Conservation (phyloP, 2,888 invertebrate species). For the Psylliodes chrysocephalus region DNA sequence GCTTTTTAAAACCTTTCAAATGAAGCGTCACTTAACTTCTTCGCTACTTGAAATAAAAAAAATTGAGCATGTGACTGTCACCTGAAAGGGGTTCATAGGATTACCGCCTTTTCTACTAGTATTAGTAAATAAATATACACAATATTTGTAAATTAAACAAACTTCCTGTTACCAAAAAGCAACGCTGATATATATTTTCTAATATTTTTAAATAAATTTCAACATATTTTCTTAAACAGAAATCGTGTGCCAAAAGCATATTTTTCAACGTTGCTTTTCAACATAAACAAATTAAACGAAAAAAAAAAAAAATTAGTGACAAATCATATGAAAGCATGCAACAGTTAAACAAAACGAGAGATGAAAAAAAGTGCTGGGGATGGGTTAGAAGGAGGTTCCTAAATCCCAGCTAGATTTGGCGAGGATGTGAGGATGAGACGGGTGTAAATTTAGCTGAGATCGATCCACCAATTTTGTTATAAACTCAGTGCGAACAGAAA, state of each 20-base stretch:
- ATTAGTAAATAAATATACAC: too few relatives aligned
- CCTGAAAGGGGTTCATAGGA: too few relatives aligned
- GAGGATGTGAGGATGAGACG: conserved; percentile 40
- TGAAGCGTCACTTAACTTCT: too few relatives aligned
- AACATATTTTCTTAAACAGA: too few relatives aligned
- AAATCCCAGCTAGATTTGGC: conserved; percentile 53
- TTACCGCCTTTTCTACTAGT: too few relatives aligned
- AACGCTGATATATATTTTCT: too few relatives aligned
- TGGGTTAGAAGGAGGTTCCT: conserved; percentile 57
- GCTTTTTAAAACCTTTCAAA: too few relatives aligned
- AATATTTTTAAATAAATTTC: too few relatives aligned
- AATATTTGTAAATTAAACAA: too few relatives aligned
- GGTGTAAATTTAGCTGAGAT: conserved; percentile 52
- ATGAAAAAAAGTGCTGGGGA: conserved; percentile 57
- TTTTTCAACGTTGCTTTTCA: not conserved
- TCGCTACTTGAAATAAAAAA: too few relatives aligned
- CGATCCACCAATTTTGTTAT: conserved; percentile 46
- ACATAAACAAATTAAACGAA: conserved; percentile 33
- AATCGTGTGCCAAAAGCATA: not conserved
- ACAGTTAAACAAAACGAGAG: conserved; percentile 52
- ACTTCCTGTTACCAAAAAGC: too few relatives aligned
- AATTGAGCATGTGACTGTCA: too few relatives aligned
- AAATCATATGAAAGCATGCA: conserved; percentile 55
- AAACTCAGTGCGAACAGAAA: conserved; percentile 41
- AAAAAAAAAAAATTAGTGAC: conserved; percentile 52